Evolutionary conservation across 2,797 vertebrate species (phyloP), one percentile per base, ranked within the genome.

Genomic region (Nothura maculosa): DNA sequence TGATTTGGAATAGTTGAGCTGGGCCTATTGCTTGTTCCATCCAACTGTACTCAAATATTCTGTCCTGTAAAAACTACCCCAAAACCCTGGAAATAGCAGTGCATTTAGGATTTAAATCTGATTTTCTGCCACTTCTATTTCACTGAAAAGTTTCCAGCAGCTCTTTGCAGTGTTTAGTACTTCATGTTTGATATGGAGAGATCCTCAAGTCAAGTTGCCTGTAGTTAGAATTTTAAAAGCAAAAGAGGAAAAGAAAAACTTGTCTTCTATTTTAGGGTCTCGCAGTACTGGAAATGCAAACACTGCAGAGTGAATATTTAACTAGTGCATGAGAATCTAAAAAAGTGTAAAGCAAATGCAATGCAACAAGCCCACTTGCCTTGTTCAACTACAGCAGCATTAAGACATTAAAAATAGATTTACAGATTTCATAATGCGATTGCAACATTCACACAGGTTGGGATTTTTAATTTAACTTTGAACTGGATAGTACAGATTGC

Each of bases 391-490:
- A 70, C 30, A 89, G 91, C 91, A 73, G 67, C 94, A 76, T 81
- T 85, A 81, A 93, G 87, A 73, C 93, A 93, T 96, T 95, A 96
- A 96, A 95, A 95, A 96, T 90, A 92, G 89, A 94, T 92, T 94
- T 94, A 66, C 95, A 94, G 94, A 92, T 96, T 96, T 96, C 94
- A 95, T 87, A 69, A 96, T 36, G 92, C 3, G 62, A 94, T 95
- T 96, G 92, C 94, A 95, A 94, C 95, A 96, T 95, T 92, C 94
- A 92, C 89, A 95, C 84, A 93, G 92, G 93, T 94, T 79, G 79
- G 88, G 84, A 83, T 92, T 96, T 95, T 95, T 93, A 89, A 95
- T 96, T 95, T 96, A 77, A 96, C 94, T 96, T 96, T 93, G 90
- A 95, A 96, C 92, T 92, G 95, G 90, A 87, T 96, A 20, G 82